phyloP scores from a whole-genome alignment of 2,113 vertebrate genomes.

The Hippopotamus amphibius region DNA sequence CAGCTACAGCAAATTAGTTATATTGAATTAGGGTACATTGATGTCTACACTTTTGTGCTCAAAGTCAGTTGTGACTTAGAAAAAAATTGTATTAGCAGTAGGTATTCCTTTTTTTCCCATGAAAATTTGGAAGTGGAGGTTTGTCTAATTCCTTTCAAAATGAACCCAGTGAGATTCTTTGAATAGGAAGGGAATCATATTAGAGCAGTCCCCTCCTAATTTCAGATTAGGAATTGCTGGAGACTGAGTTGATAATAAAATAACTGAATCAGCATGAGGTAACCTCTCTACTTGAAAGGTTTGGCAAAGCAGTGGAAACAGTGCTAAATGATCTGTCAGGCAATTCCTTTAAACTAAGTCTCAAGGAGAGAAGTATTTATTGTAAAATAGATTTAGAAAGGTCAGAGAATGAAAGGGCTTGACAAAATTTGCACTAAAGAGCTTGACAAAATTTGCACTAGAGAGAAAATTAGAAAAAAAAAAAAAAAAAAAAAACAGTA shows the following conservation, averaged over 20 bases:
- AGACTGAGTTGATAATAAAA: conserved; percentile 57
- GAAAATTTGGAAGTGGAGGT: conserved; percentile 22
- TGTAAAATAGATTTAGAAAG: conserved; percentile 74
- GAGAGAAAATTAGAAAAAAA: conserved; percentile 53
- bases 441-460: conserved; percentile 60
- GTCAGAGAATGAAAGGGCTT: conserved; percentile 64
- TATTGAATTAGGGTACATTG: neutral
- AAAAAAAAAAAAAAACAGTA: conserved; percentile 41
- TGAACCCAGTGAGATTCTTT: conserved; percentile 27
- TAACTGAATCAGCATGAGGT: conserved; percentile 38
- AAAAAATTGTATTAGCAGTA: conserved; percentile 52
- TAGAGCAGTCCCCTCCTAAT: neutral
- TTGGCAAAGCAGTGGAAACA: neutral
- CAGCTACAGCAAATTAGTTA: neutral
- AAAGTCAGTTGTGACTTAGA: conserved; percentile 47
- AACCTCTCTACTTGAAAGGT: conserved; percentile 43
- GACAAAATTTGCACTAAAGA: conserved; percentile 54
- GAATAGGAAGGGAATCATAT: conserved; percentile 12
- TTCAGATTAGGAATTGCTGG: conserved; percentile 42
- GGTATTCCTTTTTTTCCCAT: conserved; percentile 46
- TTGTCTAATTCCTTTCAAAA: conserved; percentile 38
- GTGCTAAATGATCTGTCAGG: conserved; percentile 63
- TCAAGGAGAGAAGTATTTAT: conserved; percentile 62
- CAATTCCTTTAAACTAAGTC: conserved; percentile 59
- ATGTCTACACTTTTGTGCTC: neutral